Percentiles rank a stretch among this genome's conserved stretches.
Evolutionary conservation across 2,888 invertebrate genomes (phyloP).

Genomic region (Anorthoa munda): DNA sequence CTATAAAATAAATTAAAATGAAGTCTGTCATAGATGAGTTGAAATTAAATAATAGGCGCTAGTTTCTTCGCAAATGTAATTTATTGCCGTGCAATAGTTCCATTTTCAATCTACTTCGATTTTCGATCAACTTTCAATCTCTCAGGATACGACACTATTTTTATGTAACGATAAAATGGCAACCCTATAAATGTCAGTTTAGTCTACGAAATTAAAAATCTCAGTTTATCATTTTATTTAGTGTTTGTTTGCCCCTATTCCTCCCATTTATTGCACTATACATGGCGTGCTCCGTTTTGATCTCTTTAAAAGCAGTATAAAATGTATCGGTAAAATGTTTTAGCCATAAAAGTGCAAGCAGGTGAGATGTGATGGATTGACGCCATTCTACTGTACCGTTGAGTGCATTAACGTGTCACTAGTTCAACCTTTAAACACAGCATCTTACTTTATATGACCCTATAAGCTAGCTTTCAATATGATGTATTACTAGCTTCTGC

Average conservation of each 20-base stretch:
- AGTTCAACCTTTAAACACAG: constrained; percentile 46
- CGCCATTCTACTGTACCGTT: constrained; percentile 40
- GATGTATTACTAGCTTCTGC: constrained; percentile 2
- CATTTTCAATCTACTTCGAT: no score
- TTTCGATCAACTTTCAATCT: no score
- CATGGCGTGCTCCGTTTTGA: constrained; percentile 27
- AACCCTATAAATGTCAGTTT: no score
- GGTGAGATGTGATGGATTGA: constrained; percentile 62
- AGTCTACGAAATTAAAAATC: no score
- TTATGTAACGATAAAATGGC: no score
- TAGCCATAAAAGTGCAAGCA: constrained; percentile 58
- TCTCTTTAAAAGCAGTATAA: constrained; percentile 53
- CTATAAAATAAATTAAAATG: no score
- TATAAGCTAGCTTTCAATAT: constrained; percentile 11
- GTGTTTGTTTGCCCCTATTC: not conserved
- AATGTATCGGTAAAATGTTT: constrained; percentile 54
- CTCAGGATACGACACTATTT: no score
- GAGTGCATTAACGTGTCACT: constrained; percentile 63
- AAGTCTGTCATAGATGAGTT: no score
- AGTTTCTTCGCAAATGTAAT: no score
- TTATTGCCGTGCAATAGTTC: no score
- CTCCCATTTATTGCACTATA: constrained; percentile 18
- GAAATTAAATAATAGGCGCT: no score
- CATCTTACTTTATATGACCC: constrained; percentile 35
- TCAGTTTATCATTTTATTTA: constrained; percentile 15